Evolutionary conservation across 2,888 invertebrate genomes (phyloP).

Genomic region (Drosophila kanekoi): DNA sequence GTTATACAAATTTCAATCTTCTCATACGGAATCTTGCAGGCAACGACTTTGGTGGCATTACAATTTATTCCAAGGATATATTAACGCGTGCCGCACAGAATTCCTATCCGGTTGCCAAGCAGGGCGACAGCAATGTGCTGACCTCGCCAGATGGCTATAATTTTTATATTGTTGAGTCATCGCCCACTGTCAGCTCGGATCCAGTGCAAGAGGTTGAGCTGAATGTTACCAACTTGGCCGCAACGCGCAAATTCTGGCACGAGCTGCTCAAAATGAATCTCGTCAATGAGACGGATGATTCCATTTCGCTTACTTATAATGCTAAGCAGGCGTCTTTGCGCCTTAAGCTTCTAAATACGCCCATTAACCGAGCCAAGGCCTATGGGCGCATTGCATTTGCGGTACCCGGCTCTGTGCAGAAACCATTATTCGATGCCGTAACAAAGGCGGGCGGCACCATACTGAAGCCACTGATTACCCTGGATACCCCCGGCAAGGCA

Average conservation of each 20-base stretch:
- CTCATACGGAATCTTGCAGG: constrained; percentile 60
- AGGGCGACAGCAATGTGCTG: constrained; percentile 88
- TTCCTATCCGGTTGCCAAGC: constrained; percentile 90
- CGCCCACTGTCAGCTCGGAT: constrained; percentile 88
- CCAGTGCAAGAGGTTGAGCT: constrained; percentile 93
- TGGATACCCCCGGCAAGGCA: constrained; percentile 99
- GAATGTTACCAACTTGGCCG: constrained; percentile 90
- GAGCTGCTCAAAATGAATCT: constrained; percentile 91
- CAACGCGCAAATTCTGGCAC: constrained; percentile 94
- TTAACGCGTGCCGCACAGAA: constrained; percentile 90
- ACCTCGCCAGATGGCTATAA: constrained; percentile 97
- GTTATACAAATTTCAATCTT: background rate
- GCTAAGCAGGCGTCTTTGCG: constrained; percentile 92
- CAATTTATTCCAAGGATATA: constrained; percentile 92
- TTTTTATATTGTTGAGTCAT: constrained; percentile 91
- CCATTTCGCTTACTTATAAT: constrained; percentile 89
- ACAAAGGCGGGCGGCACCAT: constrained; percentile 90
- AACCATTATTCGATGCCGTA: constrained; percentile 90
- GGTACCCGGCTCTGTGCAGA: constrained; percentile 91
- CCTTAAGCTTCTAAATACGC: constrained; percentile 85
- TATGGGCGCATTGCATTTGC: constrained; percentile 98
- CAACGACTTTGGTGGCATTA: constrained; percentile 96
- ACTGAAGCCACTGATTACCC: constrained; percentile 94
- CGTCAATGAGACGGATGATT: constrained; percentile 88
- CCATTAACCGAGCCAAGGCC: constrained; percentile 93